Conservation (phyloP, 1,140 invertebrate genomes). For the Pseudomyrmex gracilis region DNA sequence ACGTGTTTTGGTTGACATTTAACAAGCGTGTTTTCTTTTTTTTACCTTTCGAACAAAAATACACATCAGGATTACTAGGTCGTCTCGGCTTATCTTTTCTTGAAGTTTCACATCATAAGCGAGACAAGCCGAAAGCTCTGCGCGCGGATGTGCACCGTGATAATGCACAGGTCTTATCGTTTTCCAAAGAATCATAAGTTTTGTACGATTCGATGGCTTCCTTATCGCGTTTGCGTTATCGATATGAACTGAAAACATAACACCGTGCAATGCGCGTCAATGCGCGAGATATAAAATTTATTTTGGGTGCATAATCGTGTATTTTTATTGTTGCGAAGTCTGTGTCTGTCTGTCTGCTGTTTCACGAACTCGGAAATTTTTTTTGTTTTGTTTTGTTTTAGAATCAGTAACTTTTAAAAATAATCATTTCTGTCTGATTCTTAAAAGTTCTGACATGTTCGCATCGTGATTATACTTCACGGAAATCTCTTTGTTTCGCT, state of each 20-base stretch:
- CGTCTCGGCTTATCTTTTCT: conserved; percentile 13
- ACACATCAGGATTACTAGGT: background rate
- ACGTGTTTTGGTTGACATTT: background rate
- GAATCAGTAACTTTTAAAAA: background rate
- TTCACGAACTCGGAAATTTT: background rate
- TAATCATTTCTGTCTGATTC: background rate
- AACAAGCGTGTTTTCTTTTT: background rate
- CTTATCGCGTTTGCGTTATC: background rate
- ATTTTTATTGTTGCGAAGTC: background rate
- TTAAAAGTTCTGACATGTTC: background rate
- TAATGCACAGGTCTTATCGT: conserved; percentile 14
- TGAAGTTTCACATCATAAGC: conserved; percentile 1
- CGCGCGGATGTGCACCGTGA: conserved; percentile 1
- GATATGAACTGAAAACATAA: background rate
- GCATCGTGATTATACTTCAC: too few relatives aligned
- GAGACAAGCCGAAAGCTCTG: background rate
- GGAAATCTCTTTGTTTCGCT: too few relatives aligned
- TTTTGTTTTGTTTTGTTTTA: background rate
- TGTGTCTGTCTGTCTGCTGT: background rate
- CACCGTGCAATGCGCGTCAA: background rate
- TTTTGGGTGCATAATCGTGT: background rate
- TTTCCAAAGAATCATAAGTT: conserved; percentile 19
- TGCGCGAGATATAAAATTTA: background rate
- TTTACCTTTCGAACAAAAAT: too few relatives aligned
- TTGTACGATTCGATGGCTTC: background rate